Base-by-base conservation (phyloP, 2,888 invertebrate species). In the Netelia melanura region DNA sequence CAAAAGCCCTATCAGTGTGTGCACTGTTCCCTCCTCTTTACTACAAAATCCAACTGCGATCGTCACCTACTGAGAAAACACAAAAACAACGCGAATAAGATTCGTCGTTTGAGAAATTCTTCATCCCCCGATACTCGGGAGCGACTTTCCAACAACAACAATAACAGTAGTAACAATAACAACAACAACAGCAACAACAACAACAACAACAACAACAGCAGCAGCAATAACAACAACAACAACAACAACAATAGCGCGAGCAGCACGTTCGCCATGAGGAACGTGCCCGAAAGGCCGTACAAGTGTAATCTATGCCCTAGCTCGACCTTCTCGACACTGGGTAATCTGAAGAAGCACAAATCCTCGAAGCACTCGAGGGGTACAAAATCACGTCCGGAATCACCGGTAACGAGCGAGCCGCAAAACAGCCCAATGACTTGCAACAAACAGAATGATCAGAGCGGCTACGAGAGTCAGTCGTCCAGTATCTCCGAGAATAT, bases 1-100 rank as follows among this genome's bases (percentile, higher is more conserved):
- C 98, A 99, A 92, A 99, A 99, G 92, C 99, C 99, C 0, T 99
- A 97, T 95, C 98, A 98, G 92, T 99, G 99, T 93, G 97, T 97
- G 0, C 97, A 98, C 91, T 99, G 99, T 92, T 97, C 98, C 0
- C 95, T 99, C 9, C 96, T 98, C 0, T 99, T 99, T 93, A 99
- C 99, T 52, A 99, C 99, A 0, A 99, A 99, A 93, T 98, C 98
- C 9, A 99, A 99, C 94, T 98, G 99, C 93, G 99, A 99, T 92
- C 97, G 99, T 11, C 99, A 99, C 93, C 94, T 99, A 83, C 94
- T 98, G 75, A 95, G 98, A 54, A 98, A 98, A 91, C 98, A 98
- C 92, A 97, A 97, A 84, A 95, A 95, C 86, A 94, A 58, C 91
- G 94, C 25, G 90, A 94, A 90, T 58, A 91, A 90, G 52, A 86